A percentile compares a stretch with the other conserved stretches of the same genome.
Evolutionary conservation across 2,888 invertebrate genomes (phyloP).

Genomic region (Drosophila macrospina): DNA sequence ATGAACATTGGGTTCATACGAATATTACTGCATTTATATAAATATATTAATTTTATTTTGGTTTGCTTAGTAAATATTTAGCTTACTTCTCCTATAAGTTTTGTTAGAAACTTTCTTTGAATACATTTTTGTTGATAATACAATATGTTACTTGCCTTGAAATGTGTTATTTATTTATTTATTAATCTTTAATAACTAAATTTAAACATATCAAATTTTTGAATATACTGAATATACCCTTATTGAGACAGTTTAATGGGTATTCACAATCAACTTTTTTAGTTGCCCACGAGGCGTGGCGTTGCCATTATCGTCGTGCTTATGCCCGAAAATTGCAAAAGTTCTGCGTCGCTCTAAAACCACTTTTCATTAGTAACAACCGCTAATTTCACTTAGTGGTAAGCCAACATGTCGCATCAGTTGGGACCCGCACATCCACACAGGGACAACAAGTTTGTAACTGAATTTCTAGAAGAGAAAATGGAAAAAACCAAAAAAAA

Average conservation of each 20-base stretch:
- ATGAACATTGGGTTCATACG: no score
- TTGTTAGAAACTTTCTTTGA: no score
- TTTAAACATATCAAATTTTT: no score
- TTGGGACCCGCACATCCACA: constrained; percentile 23
- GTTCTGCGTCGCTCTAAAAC: constrained; percentile 57
- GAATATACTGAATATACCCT: no score
- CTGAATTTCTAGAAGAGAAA: constrained; percentile 41
- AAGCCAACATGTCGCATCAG: constrained; percentile 68
- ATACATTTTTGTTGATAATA: no score
- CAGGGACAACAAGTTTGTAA: constrained; percentile 55
- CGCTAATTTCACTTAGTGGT: constrained; percentile 81
- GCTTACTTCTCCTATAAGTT: no score
- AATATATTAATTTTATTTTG: no score
- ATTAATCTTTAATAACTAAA: no score
- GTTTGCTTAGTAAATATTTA: no score
- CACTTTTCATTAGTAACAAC: constrained; percentile 80
- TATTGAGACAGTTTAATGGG: background rate
- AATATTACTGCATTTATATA: no score
- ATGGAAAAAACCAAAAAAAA: constrained; percentile 18
- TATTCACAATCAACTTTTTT: constrained; percentile 33
- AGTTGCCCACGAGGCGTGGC: constrained; percentile 15
- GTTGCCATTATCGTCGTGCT: constrained; percentile 49
- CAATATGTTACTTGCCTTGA: no score
- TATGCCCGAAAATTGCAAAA: constrained; percentile 55
- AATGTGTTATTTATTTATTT: no score